Conservation (phyloP, 2,797 vertebrate species). For the Limnodromus scolopaceus region DNA sequence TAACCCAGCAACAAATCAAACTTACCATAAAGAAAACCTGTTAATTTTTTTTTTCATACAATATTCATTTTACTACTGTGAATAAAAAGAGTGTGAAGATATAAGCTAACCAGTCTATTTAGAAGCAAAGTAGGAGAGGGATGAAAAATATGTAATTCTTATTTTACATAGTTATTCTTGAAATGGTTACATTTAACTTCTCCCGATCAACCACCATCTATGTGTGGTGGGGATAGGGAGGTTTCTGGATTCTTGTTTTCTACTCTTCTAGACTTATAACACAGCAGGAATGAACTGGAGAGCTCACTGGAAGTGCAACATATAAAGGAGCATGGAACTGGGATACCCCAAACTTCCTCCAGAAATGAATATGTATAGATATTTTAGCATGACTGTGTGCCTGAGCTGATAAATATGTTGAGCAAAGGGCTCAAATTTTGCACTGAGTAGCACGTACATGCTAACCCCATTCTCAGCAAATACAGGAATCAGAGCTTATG, state of each 20-base stretch:
- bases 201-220: background rate
- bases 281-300: background rate
- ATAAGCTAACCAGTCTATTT: background rate
- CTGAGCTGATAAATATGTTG: background rate
- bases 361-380: background rate
- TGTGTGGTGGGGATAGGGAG: accelerated
- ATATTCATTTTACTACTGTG: background rate
- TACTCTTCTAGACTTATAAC: background rate
- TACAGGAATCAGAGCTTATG: background rate
- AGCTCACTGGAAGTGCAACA: background rate
- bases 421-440: background rate
- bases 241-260: background rate
- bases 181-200: background rate
- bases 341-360: background rate
- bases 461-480: background rate
- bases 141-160: background rate
- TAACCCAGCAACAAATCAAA: background rate
- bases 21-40: background rate
- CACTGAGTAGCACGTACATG: background rate
- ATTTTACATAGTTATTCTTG: background rate
- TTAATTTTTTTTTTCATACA: background rate
- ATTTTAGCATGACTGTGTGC: background rate
- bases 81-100: background rate
- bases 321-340: background rate
- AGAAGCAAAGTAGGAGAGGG: background rate